phyloP scores from a whole-genome alignment of 37 sponge, comb jelly and placozoan genomes.

The Crambe crambe region DNA sequence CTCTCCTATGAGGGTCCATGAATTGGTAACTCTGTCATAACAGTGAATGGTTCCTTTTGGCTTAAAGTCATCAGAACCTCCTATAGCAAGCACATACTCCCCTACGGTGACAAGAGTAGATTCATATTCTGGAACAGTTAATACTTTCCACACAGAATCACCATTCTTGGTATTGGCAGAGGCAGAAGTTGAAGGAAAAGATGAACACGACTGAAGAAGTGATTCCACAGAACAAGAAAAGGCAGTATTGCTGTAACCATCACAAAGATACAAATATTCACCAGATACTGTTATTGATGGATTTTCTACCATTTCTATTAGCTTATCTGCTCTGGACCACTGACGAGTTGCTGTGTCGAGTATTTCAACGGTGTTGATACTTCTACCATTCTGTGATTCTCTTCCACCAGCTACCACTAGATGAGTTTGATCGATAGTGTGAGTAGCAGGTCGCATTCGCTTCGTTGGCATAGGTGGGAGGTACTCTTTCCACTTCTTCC shows the following conservation, averaged over 20 bases:
- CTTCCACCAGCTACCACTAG: slow-evolving; percentile 32
- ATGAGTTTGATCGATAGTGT: not conserved
- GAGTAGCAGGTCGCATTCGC: not conserved
- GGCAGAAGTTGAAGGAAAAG: too few relatives aligned
- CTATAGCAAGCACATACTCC: too few relatives aligned
- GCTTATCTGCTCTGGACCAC: slow-evolving; percentile 10
- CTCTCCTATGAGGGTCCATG: not conserved
- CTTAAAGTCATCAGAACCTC: too few relatives aligned
- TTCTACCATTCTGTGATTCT: not conserved
- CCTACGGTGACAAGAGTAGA: too few relatives aligned
- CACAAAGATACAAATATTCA: not conserved
- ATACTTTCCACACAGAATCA: too few relatives aligned
- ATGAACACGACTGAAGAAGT: not conserved
- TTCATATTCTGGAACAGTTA: too few relatives aligned
- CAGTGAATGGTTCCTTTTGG: not conserved
- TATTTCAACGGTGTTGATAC: slow-evolving; percentile 1
- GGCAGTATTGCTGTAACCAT: not conserved
- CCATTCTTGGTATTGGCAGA: too few relatives aligned
- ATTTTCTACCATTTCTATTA: not conserved
- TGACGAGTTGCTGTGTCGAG: not conserved
- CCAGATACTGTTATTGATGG: slow-evolving; percentile 22
- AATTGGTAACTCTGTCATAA: not conserved
- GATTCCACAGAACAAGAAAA: not conserved
- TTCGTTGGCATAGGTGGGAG: slow-evolving; percentile 15
- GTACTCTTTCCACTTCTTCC: slow-evolving; percentile 17